Evolutionary conservation across 2,797 vertebrate species (phyloP).

Genomic region (Cryptoblepharus egeriae): DNA sequence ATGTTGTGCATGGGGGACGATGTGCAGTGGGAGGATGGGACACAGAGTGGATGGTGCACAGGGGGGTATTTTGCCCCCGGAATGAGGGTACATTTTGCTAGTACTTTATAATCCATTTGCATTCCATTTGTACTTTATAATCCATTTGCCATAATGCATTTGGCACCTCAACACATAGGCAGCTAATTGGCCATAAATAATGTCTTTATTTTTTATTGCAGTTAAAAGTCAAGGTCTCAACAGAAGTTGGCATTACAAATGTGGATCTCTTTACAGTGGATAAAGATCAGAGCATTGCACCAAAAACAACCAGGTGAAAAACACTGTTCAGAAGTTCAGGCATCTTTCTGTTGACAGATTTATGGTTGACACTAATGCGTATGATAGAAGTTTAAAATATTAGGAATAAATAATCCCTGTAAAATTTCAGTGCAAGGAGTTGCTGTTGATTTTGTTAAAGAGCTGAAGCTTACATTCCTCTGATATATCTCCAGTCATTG

Average conservation of each 20-base stretch:
- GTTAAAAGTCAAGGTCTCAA: slow-evolving; percentile 98
- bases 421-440: not conserved
- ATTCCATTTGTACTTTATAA: no score
- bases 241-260: slow-evolving; percentile 92
- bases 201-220: slow-evolving; percentile 67
- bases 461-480: not conserved
- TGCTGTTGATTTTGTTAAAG: not conserved
- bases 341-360: not conserved
- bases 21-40: no score
- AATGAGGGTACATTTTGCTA: no score
- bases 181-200: not conserved
- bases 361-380: not conserved
- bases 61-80: no score
- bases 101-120: no score
- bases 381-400: not conserved
- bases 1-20: no score
- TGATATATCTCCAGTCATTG: not conserved
- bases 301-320: slow-evolving; percentile 91
- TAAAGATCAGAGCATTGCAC: slow-evolving; percentile 98
- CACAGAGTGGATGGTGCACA: no score
- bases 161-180: not conserved
- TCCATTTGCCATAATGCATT: no score
- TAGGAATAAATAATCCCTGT: not conserved
- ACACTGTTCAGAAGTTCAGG: no score
- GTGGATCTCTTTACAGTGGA: slow-evolving; percentile 97